Conservation (phyloP, 2,113 vertebrate species). For the Lycaon pictus region DNA sequence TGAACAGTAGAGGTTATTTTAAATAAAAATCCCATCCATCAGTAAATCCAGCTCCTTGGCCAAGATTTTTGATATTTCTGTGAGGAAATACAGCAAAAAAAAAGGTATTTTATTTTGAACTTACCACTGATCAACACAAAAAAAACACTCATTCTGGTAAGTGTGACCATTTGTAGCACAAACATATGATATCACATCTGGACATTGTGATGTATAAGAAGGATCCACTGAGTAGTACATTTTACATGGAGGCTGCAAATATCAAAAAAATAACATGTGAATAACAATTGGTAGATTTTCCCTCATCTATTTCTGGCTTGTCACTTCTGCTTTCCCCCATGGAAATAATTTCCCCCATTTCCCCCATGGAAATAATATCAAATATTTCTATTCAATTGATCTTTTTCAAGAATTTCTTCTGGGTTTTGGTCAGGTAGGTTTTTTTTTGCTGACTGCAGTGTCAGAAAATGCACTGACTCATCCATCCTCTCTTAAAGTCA, state of each 20-base stretch:
- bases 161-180: constrained; percentile 40
- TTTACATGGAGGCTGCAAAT: constrained; percentile 57
- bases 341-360: neutral
- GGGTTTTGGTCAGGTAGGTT: neutral
- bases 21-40: neutral
- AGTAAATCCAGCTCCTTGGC: neutral
- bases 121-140: constrained; percentile 68
- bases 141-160: constrained; percentile 71
- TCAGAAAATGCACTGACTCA: neutral
- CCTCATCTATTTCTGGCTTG: neutral
- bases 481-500: constrained; percentile 1
- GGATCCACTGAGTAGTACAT: constrained; percentile 18
- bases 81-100: neutral
- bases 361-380: neutral
- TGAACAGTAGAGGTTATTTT: neutral
- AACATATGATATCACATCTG: constrained; percentile 7
- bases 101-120: constrained; percentile 44
- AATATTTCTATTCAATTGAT: neutral
- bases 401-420: neutral
- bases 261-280: neutral
- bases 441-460: neutral
- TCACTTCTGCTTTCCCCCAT: neutral
- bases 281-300: neutral
- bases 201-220: neutral
- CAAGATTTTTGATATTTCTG: constrained; percentile 37